Base-by-base conservation (phyloP, 2,888 invertebrate genomes). In the Brachypterus glaber region DNA sequence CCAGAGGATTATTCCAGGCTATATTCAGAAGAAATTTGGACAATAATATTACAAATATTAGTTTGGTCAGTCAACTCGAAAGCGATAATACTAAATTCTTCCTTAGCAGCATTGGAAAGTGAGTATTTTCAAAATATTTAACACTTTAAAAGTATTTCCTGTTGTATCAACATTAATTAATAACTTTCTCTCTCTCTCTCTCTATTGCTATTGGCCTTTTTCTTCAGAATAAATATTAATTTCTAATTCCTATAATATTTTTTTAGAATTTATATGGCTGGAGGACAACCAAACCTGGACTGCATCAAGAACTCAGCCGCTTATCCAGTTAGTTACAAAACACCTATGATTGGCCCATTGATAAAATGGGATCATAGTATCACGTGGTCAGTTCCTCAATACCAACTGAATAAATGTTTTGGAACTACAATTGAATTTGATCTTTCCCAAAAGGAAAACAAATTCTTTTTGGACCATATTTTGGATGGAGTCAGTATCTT, bases 311-410 rank as follows among this genome's bases (percentile, higher is more conserved):
- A 85, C n/a, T 38, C 44, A 0, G 63, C 70, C 7, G 67, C 84
- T 0, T 88, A 77, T 62, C 92, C 92, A 0, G 91, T 91, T 2
- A 80, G 86, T 0, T 73, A 80, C n/a, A 79, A 82, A 1, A 92
- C 92, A 0, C 84, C 88, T 0, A 85, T 84, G 78, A 69, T 92
- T 24, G 73, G 85, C 0, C 81, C 86, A 9, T 65, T 84, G 1
- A 74, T 93, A n/a, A 75, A 76, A 44, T 92, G 92, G 91, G 87
- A 92, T 52, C 91, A 92, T 53, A 73, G 74, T 17, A 77, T 79
- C 40, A 78, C 82, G 46, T 85, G 83, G 82, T 69, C 76, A 48
- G 78, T 82, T 2, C 78, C 80, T 0, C 74, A 75, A 32, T 83
- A 77, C 58, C 73, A 73, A 46, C 74, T 77, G 4, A 37, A 43